Conservation (phyloP, 2,888 invertebrate genomes). For the Rhamphomyia laevipes region DNA sequence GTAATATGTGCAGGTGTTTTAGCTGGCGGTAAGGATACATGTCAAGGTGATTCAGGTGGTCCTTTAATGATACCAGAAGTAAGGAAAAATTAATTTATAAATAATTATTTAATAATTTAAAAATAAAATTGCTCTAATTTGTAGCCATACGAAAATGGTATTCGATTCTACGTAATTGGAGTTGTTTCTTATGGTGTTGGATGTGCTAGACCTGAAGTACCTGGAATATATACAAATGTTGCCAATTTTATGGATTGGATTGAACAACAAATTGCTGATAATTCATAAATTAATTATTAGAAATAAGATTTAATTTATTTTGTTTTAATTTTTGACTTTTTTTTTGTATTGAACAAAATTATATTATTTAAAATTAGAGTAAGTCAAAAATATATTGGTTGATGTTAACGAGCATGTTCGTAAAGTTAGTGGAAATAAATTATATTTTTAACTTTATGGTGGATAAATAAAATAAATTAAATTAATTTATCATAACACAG, state of each 20-base stretch:
- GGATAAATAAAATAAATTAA: too few relatives aligned
- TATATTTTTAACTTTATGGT: too few relatives aligned
- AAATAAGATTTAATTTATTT: too few relatives aligned
- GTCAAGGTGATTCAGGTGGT: constrained; percentile 37
- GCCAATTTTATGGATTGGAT: constrained; percentile 53
- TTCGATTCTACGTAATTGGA: constrained; percentile 44
- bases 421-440: too few relatives aligned
- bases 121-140: neutral
- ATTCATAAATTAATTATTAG: constrained; percentile 12
- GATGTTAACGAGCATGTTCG: too few relatives aligned
- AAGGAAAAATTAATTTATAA: constrained; percentile 1
- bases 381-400: too few relatives aligned
- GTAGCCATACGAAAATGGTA: constrained; percentile 10
- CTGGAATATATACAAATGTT: constrained; percentile 53
- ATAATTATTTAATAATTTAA: neutral
- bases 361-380: too few relatives aligned
- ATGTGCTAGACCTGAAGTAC: constrained; percentile 49
- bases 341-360: too few relatives aligned
- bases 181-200: constrained; percentile 55
- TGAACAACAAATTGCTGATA: constrained; percentile 27
- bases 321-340: too few relatives aligned
- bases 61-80: constrained; percentile 34
- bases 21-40: constrained; percentile 32
- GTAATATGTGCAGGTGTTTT: constrained; percentile 33
- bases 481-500: too few relatives aligned